A percentile compares a stretch with the other conserved stretches of the same genome.
Conservation (phyloP, 2,888 invertebrate genomes). For the Chymomyza fuscimana region DNA sequence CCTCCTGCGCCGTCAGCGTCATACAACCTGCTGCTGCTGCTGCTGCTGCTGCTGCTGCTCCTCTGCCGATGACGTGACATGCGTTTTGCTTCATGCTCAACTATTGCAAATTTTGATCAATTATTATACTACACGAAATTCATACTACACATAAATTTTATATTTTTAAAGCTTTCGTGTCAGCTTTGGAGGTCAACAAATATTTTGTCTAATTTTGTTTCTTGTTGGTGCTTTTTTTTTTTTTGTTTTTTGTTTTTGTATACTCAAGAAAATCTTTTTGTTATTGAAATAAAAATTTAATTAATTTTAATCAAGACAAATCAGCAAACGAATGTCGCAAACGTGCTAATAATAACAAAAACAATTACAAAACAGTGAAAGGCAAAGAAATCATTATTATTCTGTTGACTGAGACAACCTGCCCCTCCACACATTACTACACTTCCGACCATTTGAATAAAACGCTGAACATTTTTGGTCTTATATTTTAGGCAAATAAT, state of each 20-base stretch:
- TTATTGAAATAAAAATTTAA: slow-evolving; percentile 65
- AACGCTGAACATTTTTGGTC: too few species aligned
- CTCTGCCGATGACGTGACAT: slow-evolving; percentile 62
- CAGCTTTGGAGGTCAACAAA: slow-evolving; percentile 66
- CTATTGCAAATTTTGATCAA: slow-evolving; percentile 61
- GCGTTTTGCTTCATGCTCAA: slow-evolving; percentile 51
- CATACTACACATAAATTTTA: slow-evolving; percentile 31
- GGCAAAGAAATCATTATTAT: background rate
- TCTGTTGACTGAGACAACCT: background rate
- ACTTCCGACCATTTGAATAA: too few species aligned
- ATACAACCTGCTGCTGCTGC: background rate
- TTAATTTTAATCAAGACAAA: slow-evolving; percentile 66
- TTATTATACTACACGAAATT: slow-evolving; percentile 32
- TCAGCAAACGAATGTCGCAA: slow-evolving; percentile 29
- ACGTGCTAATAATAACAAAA: slow-evolving; percentile 5
- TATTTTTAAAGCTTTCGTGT: slow-evolving; percentile 62
- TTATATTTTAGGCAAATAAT: too few species aligned
- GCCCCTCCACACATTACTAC: background rate
- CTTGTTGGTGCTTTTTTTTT: slow-evolving; percentile 32
- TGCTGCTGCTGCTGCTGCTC: slow-evolving; percentile 9
- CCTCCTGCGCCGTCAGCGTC: slow-evolving; percentile 1
- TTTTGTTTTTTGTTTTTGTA: slow-evolving; percentile 38
- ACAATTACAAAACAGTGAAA: background rate
- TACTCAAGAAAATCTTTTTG: slow-evolving; percentile 40
- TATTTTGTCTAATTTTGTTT: slow-evolving; percentile 47